These are phyloP conservation scores for Macaria notata DNA, from an alignment of 2,888 invertebrate species.

Conservation along the genomic window DNA sequence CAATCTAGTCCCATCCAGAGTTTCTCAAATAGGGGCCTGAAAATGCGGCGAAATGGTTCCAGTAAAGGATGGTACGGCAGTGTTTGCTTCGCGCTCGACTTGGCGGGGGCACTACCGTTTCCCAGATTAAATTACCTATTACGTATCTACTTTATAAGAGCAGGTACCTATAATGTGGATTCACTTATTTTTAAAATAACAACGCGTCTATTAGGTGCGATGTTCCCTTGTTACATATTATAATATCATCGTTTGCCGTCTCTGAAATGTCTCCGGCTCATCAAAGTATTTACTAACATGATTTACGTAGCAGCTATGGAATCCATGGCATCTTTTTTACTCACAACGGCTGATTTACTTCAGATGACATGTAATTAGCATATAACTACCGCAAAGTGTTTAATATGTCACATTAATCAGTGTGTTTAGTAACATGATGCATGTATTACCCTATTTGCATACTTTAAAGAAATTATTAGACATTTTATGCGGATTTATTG, in stretches of 20 bases:
- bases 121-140: no score
- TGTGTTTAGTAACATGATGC: slow-evolving; percentile 12
- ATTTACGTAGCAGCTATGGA: slow-evolving; percentile 22
- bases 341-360: slow-evolving; percentile 6
- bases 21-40: no score
- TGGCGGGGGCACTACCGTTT: no score
- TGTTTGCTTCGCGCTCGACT: no score
- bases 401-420: slow-evolving; percentile 23
- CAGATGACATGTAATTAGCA: slow-evolving; percentile 3
- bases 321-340: slow-evolving; percentile 8
- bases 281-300: slow-evolving; percentile 9
- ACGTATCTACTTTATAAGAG: no score
- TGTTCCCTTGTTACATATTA: slow-evolving; percentile 1
- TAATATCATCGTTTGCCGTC: slow-evolving; percentile 1
- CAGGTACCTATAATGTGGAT: no score
- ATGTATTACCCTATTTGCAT: slow-evolving; percentile 31
- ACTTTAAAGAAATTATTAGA: slow-evolving; percentile 21
- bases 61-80: no score
- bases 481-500: slow-evolving; percentile 13
- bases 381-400: slow-evolving; percentile 8
- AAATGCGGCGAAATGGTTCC: no score
- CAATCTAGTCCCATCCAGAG: no score
- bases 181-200: no score
- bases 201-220: no score
- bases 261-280: slow-evolving; percentile 11